Conservation (phyloP, 2,797 vertebrate species). For the Anolis apletophallus region DNA sequence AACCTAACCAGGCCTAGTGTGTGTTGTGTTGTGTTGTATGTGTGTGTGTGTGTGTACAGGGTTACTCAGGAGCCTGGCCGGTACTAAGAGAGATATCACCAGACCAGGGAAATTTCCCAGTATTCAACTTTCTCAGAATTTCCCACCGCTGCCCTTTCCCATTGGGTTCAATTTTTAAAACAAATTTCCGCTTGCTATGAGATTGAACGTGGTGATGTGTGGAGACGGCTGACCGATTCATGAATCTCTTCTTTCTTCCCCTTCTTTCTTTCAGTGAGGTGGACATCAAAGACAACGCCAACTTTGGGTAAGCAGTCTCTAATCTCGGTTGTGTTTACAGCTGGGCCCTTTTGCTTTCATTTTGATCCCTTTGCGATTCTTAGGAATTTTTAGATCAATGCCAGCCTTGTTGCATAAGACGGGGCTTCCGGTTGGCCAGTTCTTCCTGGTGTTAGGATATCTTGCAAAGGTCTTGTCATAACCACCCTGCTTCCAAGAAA, state of each 20-base stretch:
- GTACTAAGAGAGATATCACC: background rate
- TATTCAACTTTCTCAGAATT: background rate
- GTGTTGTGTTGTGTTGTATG: too few species aligned
- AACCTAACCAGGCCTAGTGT: too few species aligned
- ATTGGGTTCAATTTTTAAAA: background rate
- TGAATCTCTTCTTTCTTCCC: constrained; percentile 61
- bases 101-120: background rate
- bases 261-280: constrained; percentile 81
- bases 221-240: constrained; percentile 62
- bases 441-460: background rate
- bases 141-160: constrained; percentile 24
- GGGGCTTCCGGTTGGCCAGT: background rate
- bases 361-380: constrained; percentile 45
- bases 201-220: constrained; percentile 60
- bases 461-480: background rate
- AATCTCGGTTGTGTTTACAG: constrained; percentile 54
- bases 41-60: too few species aligned
- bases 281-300: constrained; percentile 87
- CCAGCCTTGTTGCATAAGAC: constrained; percentile 30
- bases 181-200: constrained; percentile 53
- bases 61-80: background rate
- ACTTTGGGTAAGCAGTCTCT: constrained; percentile 83
- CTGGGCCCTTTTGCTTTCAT: constrained; percentile 44
- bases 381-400: constrained; percentile 53
- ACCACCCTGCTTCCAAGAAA: background rate